These are phyloP conservation scores for Pomatostomus ruficeps DNA, from an alignment of 2,113 vertebrate genomes.

Conservation along the genomic window DNA sequence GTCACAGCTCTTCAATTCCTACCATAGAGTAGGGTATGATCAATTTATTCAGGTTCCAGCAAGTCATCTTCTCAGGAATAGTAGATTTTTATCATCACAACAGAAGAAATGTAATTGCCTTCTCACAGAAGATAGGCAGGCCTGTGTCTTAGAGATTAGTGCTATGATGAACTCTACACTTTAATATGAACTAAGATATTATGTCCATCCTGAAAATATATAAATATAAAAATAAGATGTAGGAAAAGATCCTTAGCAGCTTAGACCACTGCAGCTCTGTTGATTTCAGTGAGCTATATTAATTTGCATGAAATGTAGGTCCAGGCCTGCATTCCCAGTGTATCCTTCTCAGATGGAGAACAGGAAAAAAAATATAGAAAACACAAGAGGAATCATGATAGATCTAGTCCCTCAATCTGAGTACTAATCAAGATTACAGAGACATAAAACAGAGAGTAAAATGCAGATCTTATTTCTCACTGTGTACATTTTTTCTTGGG, in stretches of 20 bases:
- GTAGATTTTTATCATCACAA: conserved; percentile 16
- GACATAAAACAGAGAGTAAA: background rate
- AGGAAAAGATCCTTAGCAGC: background rate
- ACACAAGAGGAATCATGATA: background rate
- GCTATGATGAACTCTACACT: conserved; percentile 17
- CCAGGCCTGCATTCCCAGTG: background rate
- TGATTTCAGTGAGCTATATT: background rate
- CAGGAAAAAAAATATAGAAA: background rate
- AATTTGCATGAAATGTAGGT: background rate
- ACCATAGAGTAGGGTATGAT: background rate
- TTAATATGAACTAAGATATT: background rate
- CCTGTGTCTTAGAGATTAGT: conserved; percentile 24
- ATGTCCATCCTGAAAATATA: background rate
- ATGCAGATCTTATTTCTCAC: background rate
- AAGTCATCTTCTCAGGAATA: conserved; percentile 23
- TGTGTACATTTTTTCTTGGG: background rate
- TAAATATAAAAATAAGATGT: conserved; percentile 2
- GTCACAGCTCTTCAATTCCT: background rate
- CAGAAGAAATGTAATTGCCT: conserved; percentile 32
- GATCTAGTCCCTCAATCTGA: background rate
- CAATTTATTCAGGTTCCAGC: conserved; percentile 8
- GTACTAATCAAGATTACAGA: background rate
- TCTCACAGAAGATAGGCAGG: background rate
- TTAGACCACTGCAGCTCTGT: background rate
- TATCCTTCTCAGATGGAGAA: background rate